phyloP scores from a whole-genome alignment of 92 coral and sea anemone species.

The Metridium senile region DNA sequence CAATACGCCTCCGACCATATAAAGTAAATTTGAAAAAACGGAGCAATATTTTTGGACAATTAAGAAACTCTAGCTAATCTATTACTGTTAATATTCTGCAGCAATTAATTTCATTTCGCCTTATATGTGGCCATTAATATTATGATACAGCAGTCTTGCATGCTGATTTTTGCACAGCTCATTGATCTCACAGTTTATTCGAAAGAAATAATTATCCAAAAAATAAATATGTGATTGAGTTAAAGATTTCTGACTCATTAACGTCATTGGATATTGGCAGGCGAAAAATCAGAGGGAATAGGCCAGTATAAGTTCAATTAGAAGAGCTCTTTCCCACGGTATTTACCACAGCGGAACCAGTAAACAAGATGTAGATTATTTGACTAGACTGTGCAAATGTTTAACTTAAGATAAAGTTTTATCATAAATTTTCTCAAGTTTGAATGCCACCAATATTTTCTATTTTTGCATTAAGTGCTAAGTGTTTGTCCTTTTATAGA shows the following conservation, averaged over 20 bases:
- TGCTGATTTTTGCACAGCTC: too few relatives aligned
- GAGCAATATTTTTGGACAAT: neutral
- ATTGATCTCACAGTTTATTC: too few relatives aligned
- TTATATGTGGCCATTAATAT: constrained; percentile 6
- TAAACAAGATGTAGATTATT: neutral
- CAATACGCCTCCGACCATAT: neutral
- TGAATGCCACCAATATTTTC: neutral
- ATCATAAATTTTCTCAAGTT: neutral
- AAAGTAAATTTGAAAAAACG: neutral
- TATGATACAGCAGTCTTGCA: too few relatives aligned
- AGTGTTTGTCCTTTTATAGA: neutral
- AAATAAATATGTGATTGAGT: too few relatives aligned
- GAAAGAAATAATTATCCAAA: too few relatives aligned
- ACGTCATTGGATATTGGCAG: too few relatives aligned
- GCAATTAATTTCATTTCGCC: constrained; percentile 3
- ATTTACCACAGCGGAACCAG: neutral
- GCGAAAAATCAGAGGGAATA: too few relatives aligned
- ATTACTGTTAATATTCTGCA: neutral
- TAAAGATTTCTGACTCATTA: too few relatives aligned
- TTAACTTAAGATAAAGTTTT: neutral
- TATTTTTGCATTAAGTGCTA: neutral
- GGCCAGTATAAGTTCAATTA: too few relatives aligned
- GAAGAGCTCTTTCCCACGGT: constrained; percentile 9
- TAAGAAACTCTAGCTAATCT: neutral
- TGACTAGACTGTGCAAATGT: neutral